A percentile compares a stretch with the other conserved stretches of the same genome.
phyloP scores from a whole-genome alignment of 2,797 vertebrate species.

The Vipera latastei region DNA sequence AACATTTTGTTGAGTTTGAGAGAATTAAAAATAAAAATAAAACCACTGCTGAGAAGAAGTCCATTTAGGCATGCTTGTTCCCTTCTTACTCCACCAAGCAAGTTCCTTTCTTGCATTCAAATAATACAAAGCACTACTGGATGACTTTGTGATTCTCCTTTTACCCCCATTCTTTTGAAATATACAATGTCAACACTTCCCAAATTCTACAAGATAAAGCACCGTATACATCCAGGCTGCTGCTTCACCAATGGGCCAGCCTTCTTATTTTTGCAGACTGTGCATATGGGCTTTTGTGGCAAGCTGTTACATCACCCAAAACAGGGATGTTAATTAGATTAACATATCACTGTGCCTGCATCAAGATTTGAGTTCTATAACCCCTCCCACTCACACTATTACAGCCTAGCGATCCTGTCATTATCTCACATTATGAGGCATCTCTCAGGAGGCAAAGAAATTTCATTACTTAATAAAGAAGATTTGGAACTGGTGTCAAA shows the following conservation, averaged over 20 bases:
- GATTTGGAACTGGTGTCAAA: neutral
- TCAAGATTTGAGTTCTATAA: neutral
- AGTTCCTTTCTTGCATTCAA: neutral
- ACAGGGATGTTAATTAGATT: conserved; percentile 31
- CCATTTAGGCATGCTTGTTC: neutral
- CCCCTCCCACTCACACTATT: neutral
- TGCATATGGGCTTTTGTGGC: neutral
- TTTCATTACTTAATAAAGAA: neutral
- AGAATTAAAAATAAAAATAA: neutral
- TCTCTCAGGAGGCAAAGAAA: neutral
- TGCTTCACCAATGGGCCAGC: neutral
- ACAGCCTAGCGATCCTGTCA: neutral
- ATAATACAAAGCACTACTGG: neutral
- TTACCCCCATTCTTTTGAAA: neutral
- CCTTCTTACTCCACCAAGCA: conserved; percentile 2
- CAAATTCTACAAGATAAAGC: neutral
- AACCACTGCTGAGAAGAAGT: neutral
- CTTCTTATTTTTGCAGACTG: neutral
- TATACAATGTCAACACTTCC: fast-evolving
- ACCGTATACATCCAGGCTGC: neutral
- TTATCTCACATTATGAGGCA: neutral
- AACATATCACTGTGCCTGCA: neutral
- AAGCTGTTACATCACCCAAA: fast-evolving
- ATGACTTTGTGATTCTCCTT: neutral
- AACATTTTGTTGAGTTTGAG: neutral